phyloP scores from a whole-genome alignment of 1,140 invertebrate species.

The Bicyclus anynana region DNA sequence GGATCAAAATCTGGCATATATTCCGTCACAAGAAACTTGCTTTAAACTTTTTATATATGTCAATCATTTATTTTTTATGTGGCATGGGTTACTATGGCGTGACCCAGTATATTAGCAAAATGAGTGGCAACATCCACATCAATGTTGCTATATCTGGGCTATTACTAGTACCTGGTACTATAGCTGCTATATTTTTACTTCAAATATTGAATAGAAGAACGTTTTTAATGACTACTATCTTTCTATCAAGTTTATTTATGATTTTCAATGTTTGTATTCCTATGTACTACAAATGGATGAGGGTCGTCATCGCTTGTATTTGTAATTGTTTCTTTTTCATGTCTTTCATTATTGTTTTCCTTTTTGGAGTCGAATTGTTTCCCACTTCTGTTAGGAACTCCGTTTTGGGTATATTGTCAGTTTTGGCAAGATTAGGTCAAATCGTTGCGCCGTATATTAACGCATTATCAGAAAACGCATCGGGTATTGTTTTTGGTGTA shows the following conservation, averaged over 20 bases:
- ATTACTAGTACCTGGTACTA: constrained; percentile 81
- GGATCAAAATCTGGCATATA: constrained; percentile 47
- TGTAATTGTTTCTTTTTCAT: constrained; percentile 77
- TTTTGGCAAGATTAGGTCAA: constrained; percentile 76
- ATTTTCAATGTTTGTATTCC: constrained; percentile 77
- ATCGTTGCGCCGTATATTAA: constrained; percentile 73
- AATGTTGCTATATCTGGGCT: constrained; percentile 83
- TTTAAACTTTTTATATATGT: constrained; percentile 71
- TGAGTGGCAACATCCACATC: constrained; percentile 83
- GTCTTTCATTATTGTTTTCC: constrained; percentile 76
- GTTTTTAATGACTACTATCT: constrained; percentile 79
- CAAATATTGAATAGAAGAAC: constrained; percentile 79
- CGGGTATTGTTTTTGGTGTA: constrained; percentile 82
- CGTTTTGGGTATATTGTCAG: constrained; percentile 74
- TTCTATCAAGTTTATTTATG: constrained; percentile 78
- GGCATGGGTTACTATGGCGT: constrained; percentile 87
- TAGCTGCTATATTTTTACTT: constrained; percentile 80
- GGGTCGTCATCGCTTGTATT: constrained; percentile 72
- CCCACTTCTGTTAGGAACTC: constrained; percentile 78
- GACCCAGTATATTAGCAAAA: constrained; percentile 83
- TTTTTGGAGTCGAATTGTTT: constrained; percentile 78
- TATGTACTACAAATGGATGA: constrained; percentile 30
- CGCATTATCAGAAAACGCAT: constrained; percentile 58
- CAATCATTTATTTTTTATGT: constrained; percentile 82
- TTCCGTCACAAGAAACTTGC: constrained; percentile 44